Percentiles rank a stretch among this genome's conserved stretches.
These are phyloP conservation scores for Diachrysia chrysitis DNA, from an alignment of 2,888 invertebrate genomes.

Conservation along the genomic window DNA sequence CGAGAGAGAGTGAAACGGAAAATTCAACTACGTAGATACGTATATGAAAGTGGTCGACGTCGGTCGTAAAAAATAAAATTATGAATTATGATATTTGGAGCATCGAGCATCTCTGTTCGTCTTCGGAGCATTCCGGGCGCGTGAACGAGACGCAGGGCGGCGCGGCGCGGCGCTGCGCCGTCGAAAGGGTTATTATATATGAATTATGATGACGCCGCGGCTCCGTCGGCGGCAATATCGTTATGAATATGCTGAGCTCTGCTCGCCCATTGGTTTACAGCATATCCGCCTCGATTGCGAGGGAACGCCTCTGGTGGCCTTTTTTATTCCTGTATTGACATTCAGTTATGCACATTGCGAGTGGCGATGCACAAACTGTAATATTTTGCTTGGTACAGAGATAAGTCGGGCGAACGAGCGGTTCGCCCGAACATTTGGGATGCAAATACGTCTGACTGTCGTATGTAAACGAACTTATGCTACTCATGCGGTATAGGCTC, in stretches of 20 bases:
- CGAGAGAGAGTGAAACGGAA: constrained; percentile 73
- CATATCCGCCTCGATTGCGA: constrained; percentile 85
- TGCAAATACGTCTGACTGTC: constrained; percentile 87
- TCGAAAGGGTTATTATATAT: constrained; percentile 89
- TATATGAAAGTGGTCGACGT: constrained; percentile 58
- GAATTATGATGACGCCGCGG: constrained; percentile 89
- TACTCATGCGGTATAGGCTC: constrained; percentile 85
- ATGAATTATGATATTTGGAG: constrained; percentile 88
- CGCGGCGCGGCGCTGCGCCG: constrained; percentile 78
- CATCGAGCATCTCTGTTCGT: constrained; percentile 79
- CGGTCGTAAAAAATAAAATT: constrained; percentile 84
- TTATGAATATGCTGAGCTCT: constrained; percentile 88
- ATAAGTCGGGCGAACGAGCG: constrained; percentile 84
- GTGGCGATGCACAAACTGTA: constrained; percentile 87
- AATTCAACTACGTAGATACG: constrained; percentile 68
- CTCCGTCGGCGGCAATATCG: constrained; percentile 88
- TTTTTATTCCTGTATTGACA: constrained; percentile 89
- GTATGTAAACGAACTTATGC: constrained; percentile 89
- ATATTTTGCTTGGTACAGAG: constrained; percentile 86
- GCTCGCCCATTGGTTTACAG: constrained; percentile 87
- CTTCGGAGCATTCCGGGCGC: constrained; percentile 64
- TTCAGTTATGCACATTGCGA: constrained; percentile 88
- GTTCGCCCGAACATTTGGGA: constrained; percentile 86
- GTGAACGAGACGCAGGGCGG: constrained; percentile 83
- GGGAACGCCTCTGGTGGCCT: constrained; percentile 87